A percentile compares a stretch with the other conserved stretches of the same genome.
These are phyloP conservation scores for Ylistrum balloti DNA, from an alignment of 1,140 invertebrate genomes.

Conservation along the genomic window DNA sequence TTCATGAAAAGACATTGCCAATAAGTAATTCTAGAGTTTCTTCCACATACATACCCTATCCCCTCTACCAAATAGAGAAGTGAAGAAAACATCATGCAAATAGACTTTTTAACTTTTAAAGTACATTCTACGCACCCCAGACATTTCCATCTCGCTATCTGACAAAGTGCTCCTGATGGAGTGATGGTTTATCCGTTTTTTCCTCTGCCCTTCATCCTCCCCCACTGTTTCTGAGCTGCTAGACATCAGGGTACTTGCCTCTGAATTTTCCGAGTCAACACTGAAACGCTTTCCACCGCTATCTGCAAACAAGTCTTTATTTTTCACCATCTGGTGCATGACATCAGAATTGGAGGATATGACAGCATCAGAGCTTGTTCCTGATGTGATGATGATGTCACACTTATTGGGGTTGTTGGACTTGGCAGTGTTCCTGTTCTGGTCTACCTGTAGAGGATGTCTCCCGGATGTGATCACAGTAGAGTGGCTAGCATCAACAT, in stretches of 20 bases:
- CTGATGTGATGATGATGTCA: conserved; percentile 76
- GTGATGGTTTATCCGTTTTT: conserved; percentile 83
- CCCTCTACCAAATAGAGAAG: conserved; percentile 46
- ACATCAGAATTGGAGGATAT: conserved; percentile 72
- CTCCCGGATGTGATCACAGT: background rate
- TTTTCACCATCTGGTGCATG: conserved; percentile 80
- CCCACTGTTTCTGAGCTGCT: conserved; percentile 73
- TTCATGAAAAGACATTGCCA: too few relatives aligned
- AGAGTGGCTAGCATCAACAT: conserved; percentile 20
- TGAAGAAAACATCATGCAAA: conserved; percentile 41
- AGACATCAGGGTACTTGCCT: conserved; percentile 76
- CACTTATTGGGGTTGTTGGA: conserved; percentile 64
- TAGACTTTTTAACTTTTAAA: conserved; percentile 42
- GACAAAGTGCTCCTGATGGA: conserved; percentile 94
- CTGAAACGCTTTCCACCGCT: conserved; percentile 89
- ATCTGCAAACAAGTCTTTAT: conserved; percentile 85
- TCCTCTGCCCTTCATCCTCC: conserved; percentile 68
- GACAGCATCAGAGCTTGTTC: conserved; percentile 43
- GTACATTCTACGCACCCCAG: conserved; percentile 88
- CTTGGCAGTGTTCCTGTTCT: conserved; percentile 68
- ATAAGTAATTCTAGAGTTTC: too few relatives aligned
- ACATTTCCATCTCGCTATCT: conserved; percentile 93
- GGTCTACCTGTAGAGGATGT: conserved; percentile 54
- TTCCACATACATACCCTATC: too few relatives aligned
- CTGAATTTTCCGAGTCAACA: conserved; percentile 93